Evolutionary conservation across 2,888 invertebrate species (phyloP), one percentile per base, ranked within the genome.

Genomic region (Acronicta alni): DNA sequence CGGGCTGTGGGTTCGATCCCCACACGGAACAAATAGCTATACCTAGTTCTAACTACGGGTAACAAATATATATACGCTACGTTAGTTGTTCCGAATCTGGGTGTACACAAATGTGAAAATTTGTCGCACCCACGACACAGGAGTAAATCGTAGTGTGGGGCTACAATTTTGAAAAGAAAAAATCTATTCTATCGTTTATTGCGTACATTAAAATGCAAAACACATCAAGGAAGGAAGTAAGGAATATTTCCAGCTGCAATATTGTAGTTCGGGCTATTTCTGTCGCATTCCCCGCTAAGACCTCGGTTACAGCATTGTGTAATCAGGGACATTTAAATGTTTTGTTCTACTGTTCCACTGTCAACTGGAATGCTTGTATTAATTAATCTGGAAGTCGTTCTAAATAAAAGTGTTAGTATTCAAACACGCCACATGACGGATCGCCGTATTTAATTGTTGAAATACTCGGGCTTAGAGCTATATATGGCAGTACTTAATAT

Each of bases 291-390:
- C n/a, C 35, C 35, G 35, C 35, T n/a, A 35, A 35, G n/a, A 26
- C 30, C 30, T 30, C 30, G 30, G 30, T 30, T 30, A 47, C 16
- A 26, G 16, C 30, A 15, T 30, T 44, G 23, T 45, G 17, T 42
- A 63, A 67, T 71, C 67, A 63, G 48, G 59, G 54, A 66, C 58
- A 67, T 72, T 75, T 38, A 66, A 69, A 62, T 65, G 64, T 58
- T 70, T 64, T 70, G 71, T 58, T 59, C 48, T 32, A 53, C 53
- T 23, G 32, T 67, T 60, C 45, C 58, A 55, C 42, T 57, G 58
- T 15, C 41, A 61, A 48, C 47, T 58, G 37, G 37, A 61, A 16
- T 45, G 35, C 35, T 43, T 45, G 44, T 30, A 57, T 20, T 55
- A 60, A 65, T 67, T 71, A 65, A 68, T 64, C 16, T 60, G 17